Evolutionary conservation across 2,888 invertebrate species (phyloP), one percentile per base, ranked within the genome.

Genomic region (Willowsia nigromaculata): DNA sequence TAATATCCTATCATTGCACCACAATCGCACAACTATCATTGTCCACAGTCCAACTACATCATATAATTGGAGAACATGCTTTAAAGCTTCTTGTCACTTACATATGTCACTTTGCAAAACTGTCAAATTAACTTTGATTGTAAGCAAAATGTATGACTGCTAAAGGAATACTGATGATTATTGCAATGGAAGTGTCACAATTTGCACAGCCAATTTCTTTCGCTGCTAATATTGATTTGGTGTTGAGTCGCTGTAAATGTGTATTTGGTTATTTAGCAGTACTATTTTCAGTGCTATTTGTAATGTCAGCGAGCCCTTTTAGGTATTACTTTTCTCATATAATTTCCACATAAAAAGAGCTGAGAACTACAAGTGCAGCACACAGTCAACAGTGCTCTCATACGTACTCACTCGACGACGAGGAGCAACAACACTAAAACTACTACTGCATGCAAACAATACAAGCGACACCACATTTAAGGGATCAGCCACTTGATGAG

Each of bases 221-320:
- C 22, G n/a, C 22, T 53, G 22, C 30, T 1, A 62, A 62, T 62
- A 13, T 62, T 15, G 1, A 62, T 30, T 11, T 71, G 6, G 47
- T 7, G 13, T 15, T 13, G 47, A 27, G 25, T 62, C 27, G 62
- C n/a, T 62, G 62, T 13, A 13, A 0, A 27, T 43, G 43, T 25
- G 27, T 9, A n/a, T 27, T 15, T 62, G 15, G 13, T 1, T 30
- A 30, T 7, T 30, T 13, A 62, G 62, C 62, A 62, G 62, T 62
- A n/a, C n/a, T 33, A 15, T 13, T 71, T 56, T 56, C 40, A 50
- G 84, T 62, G 13, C 62, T 62, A n/a, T n/a, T 62, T 37, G 85
- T 85, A 85, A 85, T 85, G 85, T 85, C 85, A 85, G 50, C 33
- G 18, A 85, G 78, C 85, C 85, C 85, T 78, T 85, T 85, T 85